Conservation (phyloP, 2,888 invertebrate genomes). For the Melieria picta region DNA sequence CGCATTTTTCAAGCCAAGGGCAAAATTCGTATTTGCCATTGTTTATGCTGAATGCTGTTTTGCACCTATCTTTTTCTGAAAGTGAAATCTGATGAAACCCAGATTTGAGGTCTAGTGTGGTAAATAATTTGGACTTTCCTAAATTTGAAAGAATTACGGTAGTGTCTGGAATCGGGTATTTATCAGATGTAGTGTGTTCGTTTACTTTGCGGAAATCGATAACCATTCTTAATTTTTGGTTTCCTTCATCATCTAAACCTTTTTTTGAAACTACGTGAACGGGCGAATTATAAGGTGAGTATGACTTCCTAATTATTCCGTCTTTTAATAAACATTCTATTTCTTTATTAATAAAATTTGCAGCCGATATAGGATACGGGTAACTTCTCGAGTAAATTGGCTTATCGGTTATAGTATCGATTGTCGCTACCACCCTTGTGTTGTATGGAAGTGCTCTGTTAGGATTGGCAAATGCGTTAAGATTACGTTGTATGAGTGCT, state of each 20-base stretch:
- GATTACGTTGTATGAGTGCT: no score
- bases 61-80: slow-evolving; percentile 35
- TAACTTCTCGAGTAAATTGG: slow-evolving; percentile 20
- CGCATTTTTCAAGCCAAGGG: slow-evolving; percentile 24
- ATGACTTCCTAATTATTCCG: slow-evolving; percentile 11
- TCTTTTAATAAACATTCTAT: slow-evolving; percentile 10
- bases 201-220: slow-evolving; percentile 20
- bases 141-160: slow-evolving; percentile 38
- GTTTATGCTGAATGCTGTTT: slow-evolving; percentile 31
- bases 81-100: slow-evolving; percentile 40
- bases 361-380: slow-evolving; percentile 13
- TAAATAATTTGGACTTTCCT: slow-evolving; percentile 34
- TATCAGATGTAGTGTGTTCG: slow-evolving; percentile 23
- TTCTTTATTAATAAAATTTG: slow-evolving; percentile 12
- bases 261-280: slow-evolving; percentile 17
- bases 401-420: slow-evolving; percentile 19
- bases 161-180: slow-evolving; percentile 40
- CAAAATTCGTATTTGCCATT: slow-evolving; percentile 22
- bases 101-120: slow-evolving; percentile 40
- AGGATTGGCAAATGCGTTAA: background rate
- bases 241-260: slow-evolving; percentile 17
- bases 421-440: slow-evolving; percentile 14
- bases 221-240: no score
- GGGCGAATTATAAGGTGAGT: slow-evolving; percentile 15
- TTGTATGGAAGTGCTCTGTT: slow-evolving; percentile 7